Evolutionary conservation across 2,797 vertebrate genomes (phyloP).

Genomic region (Thalassophryne amazonica): DNA sequence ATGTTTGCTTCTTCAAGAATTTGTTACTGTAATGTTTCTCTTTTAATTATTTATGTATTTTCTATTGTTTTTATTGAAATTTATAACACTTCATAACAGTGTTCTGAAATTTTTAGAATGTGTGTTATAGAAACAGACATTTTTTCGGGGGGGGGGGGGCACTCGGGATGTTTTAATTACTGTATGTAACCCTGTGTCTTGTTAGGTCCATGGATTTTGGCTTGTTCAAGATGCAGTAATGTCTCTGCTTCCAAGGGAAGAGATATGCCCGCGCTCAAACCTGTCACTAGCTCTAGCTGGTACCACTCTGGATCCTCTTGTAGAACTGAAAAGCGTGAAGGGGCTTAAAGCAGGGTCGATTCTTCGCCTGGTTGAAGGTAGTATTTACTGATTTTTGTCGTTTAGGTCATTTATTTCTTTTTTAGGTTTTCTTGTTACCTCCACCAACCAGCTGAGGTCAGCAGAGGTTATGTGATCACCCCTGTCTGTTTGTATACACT

Average conservation of each 20-base stretch:
- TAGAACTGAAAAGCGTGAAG: constrained; percentile 71
- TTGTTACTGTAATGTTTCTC: no score
- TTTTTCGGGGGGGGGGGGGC: no score
- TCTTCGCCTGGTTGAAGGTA: constrained; percentile 79
- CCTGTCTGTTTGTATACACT: no score
- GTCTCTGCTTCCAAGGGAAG: constrained; percentile 65
- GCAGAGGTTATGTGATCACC: no score
- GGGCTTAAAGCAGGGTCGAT: constrained; percentile 74
- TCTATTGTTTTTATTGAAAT: no score
- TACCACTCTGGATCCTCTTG: constrained; percentile 64
- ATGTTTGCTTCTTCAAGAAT: no score
- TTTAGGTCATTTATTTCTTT: neutral
- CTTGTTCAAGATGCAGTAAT: constrained; percentile 77
- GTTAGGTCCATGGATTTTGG: constrained; percentile 78
- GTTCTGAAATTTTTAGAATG: no score
- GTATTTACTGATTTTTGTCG: neutral
- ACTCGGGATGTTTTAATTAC: neutral
- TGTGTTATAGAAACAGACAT: no score
- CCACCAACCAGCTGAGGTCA: no score
- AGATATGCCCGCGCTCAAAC: constrained; percentile 76
- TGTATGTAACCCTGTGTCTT: constrained; percentile 3
- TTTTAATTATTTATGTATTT: no score
- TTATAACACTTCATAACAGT: no score
- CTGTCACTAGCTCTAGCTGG: constrained; percentile 70
- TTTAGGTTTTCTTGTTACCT: neutral